Conservation (phyloP, 2,113 vertebrate genomes). For the Calidris pygmaea region DNA sequence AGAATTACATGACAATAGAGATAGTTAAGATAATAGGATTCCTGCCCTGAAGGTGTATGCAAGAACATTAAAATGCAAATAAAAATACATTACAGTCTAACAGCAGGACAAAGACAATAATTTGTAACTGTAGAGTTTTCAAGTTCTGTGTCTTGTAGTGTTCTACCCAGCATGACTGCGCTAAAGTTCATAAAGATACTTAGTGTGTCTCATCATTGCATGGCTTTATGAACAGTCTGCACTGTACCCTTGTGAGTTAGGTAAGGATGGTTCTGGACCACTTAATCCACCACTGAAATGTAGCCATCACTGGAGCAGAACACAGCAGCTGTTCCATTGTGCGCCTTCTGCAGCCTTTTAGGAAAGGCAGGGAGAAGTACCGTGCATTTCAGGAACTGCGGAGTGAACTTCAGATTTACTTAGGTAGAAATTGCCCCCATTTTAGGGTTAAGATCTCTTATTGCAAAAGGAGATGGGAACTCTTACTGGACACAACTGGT, state of each 20-base stretch:
- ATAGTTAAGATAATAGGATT: slow-evolving; percentile 13
- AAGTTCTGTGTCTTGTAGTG: not conserved
- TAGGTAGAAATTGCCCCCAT: not conserved
- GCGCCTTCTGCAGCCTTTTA: not conserved
- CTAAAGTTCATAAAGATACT: not conserved
- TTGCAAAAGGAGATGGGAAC: not conserved
- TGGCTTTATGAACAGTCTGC: not conserved
- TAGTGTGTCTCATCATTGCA: not conserved
- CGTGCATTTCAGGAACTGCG: not conserved
- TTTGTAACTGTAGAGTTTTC: not conserved
- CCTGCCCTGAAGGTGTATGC: not conserved
- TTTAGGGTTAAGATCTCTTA: not conserved
- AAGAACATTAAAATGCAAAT: slow-evolving; percentile 17
- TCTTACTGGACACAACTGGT: not conserved
- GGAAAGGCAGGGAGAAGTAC: not conserved
- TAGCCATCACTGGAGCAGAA: not conserved
- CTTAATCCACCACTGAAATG: slow-evolving; percentile 2
- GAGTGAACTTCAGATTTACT: not conserved
- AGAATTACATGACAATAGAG: not conserved
- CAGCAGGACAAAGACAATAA: not conserved
- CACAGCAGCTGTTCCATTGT: slow-evolving; percentile 13
- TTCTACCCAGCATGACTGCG: not conserved
- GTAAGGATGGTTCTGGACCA: not conserved
- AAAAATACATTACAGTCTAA: not conserved
- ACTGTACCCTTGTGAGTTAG: not conserved